Conservation (phyloP, 2,797 vertebrate genomes). For the Hybognathus amarus region DNA sequence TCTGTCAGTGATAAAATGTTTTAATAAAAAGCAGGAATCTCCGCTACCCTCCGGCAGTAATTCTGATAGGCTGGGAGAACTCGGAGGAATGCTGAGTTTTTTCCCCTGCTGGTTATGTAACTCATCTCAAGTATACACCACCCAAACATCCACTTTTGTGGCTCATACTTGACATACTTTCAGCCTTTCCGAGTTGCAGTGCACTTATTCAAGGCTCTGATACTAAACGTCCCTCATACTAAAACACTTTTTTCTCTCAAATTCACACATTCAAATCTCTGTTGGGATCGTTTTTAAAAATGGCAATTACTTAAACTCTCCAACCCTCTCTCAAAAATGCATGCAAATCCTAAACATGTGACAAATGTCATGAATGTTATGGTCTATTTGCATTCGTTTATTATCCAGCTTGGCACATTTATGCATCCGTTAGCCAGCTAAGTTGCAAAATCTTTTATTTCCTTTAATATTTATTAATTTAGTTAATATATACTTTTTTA, state of each 20-base stretch:
- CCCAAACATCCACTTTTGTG: constrained; percentile 29
- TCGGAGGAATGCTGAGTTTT: constrained; percentile 67
- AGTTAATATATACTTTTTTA: no score
- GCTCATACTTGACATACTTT: constrained; percentile 26
- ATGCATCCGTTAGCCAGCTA: no score
- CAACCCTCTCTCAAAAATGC: neutral
- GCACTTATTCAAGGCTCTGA: neutral
- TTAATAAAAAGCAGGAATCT: constrained; percentile 18
- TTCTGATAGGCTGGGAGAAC: neutral
- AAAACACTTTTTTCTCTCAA: neutral
- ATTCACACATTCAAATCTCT: neutral
- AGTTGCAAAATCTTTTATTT: no score
- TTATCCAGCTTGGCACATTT: no score
- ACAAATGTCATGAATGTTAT: no score
- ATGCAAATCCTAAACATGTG: no score
- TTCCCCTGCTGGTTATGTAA: constrained; percentile 64
- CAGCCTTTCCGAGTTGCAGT: neutral
- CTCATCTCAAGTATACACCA: constrained; percentile 50
- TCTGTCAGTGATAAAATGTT: constrained; percentile 31
- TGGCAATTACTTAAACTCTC: neutral
- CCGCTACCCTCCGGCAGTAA: neutral
- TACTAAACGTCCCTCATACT: neutral
- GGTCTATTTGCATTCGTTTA: no score
- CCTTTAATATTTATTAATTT: no score
- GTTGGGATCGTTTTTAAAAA: neutral